Evolutionary conservation across 2,113 vertebrate species (phyloP), one percentile per base, ranked within the genome.

Genomic region (Amia ocellicauda): DNA sequence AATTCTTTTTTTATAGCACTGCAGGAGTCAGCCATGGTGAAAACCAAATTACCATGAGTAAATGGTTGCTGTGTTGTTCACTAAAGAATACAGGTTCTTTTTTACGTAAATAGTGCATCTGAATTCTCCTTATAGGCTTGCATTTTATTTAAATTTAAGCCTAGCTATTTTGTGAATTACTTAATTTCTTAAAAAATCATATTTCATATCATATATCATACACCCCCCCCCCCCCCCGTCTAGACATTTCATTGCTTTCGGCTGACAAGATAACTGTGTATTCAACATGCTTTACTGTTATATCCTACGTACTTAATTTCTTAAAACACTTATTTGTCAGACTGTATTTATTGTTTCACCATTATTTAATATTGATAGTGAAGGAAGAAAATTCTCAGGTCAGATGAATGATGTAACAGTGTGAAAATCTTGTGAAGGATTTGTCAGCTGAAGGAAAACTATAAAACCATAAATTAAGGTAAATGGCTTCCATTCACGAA

Each of bases 31-130:
- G 65, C 65, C 61, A 63, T 67, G 63, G 69, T 68, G 50, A 64
- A 84, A 81, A 86, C 75, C 72, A 80, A 85, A 87, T 86, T 84
- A 81, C 74, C 74, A 50, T 69, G 72, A 83, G 74, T 76, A 83
- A 86, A 80, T 77, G 75, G 73, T 71, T 70, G 74, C 72, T 28
- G 16, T 66, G 72, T 64, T 67, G 67, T 67, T 69, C 36, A 69
- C 55, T 43, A 65, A 67, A 72, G 77, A 76, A 79, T 80, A 76
- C 63, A 75, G 74, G 78, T n/a, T 45, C 16, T 16, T n/a, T 45
- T n/a, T 45, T 45, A 16, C 4, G 42, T 62, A 75, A 74, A 63
- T 72, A 50, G 49, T 19, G 63, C 54, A 63, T 74, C 70, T 41
- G 22, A 22, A 36, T 23, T 20, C 19, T 20, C 29, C n/a, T 58